Base-by-base conservation (phyloP, 2,797 vertebrate species). In the Pipistrellus pygmaeus region DNA sequence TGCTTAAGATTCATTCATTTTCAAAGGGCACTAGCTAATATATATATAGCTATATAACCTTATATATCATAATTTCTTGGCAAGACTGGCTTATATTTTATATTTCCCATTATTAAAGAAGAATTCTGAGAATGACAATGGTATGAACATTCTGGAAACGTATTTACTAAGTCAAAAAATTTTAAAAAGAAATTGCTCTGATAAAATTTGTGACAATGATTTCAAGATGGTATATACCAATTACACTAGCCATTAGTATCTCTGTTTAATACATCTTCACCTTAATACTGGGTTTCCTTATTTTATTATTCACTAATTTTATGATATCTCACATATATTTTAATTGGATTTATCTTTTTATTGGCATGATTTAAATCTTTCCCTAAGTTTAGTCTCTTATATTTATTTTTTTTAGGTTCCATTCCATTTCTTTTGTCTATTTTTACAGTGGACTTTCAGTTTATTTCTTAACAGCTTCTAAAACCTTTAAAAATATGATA, bases 291-390 rank as follows among this genome's bases (percentile, higher is more conserved):
- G 15, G 8, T 41, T 90, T 92, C n/a, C 60, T 91, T 94, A 77
- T 51, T 66, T 68, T 62, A 77, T 92, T 83, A 80, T 57, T 90
- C 41, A 78, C 30, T 48, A 77, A 81, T 84, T 78, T 96, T 72
- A 62, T 62, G 44, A 88, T 13, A 57, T n/a, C 44, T 88, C 30
- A 46, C 21, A 68, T 13, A 71, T 27, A 62, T 73, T 95, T 90
- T 51, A 68, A 66, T 85, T 53, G 25, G 11, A 85, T 51, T 51
- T 88, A 11, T 64, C 20, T 73, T 20, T 27, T 71, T 80, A 20
- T 32, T 89, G 84, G 15, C 53, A n/a, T 83, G 27, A 88, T 91
- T 85, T 27, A 92, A 76, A 27, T 44, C 12, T 82, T 94, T 86
- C 30, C 5, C 18, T 82, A 68, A 81, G 38, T 84, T 96, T 76